Base-by-base conservation (phyloP, 2,113 vertebrate genomes). In the Mormoops blainvillei region DNA sequence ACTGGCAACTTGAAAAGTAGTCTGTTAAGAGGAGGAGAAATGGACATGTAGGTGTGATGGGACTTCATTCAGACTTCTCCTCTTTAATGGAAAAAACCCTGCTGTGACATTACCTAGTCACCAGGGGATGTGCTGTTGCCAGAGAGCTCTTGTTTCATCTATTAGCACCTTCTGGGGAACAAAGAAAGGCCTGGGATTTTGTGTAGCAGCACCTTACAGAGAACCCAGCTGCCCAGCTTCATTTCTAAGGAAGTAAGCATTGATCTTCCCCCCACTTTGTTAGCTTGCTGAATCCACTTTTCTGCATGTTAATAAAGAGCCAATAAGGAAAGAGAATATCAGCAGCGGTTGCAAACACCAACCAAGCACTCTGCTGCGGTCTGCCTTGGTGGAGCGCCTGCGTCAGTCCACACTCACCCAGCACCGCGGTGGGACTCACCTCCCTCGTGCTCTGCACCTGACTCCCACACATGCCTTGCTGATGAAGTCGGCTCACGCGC, bases 371-470 rank as follows among this genome's bases (percentile, higher is more conserved):
- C 65, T 50, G 24, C 83, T 3, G 0, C 2, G 2, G 10, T 33
- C 10, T 24, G 26, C 48, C 14, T 63, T 19, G 18, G 15, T 45
- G 52, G 22, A 0, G 2, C n/a, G 4, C 20, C 18, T 7, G n/a
- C 33, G 4, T 58, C 61, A 26, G 4, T 58, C 61, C 58, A 31
- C 7, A 2, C 5, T 45, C 4, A 33, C 7, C 33, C 41, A 36
- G 38, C 26, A 12, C 6, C 26, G 15, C 7, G 0, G 13, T 22
- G 14, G 26, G 13, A 20, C 18, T 5, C 0, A 0, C 13, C 15
- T 82, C 20, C n/a, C 45, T 78, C 5, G 0, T n/a, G 18, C 15
- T 33, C 33, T 88, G 24, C 5, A 3, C 28, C 13, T 19, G 74
- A 70, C 41, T 18, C 7, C 2, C 20, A 33, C 33, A 14, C 28